phyloP scores from a whole-genome alignment of 2,797 vertebrate species.

The Menidia menidia region DNA sequence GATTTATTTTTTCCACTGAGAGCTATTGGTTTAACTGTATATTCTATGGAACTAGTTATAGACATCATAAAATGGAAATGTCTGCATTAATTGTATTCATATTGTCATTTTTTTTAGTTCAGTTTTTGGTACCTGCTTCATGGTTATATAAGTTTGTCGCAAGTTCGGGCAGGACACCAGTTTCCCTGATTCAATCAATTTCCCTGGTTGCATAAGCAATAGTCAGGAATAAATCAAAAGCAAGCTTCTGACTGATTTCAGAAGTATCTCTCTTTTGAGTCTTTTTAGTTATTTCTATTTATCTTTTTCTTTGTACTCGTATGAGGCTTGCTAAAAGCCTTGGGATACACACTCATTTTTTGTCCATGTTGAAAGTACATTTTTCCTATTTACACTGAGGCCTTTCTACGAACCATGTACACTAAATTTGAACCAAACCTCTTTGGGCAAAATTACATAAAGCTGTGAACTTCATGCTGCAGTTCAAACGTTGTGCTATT shows the following conservation, averaged over 20 bases:
- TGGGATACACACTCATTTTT: background rate
- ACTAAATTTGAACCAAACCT: background rate
- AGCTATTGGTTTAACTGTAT: too few relatives aligned
- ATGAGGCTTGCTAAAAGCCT: background rate
- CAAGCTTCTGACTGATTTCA: background rate
- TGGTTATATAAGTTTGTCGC: too few relatives aligned
- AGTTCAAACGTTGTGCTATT: background rate
- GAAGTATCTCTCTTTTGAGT: background rate
- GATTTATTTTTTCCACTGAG: too few relatives aligned
- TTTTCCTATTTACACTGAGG: background rate
- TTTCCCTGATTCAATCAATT: too few relatives aligned
- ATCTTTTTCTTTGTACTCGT: background rate
- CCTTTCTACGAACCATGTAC: background rate
- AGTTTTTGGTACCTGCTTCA: too few relatives aligned
- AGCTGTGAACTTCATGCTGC: background rate
- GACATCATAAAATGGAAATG: too few relatives aligned
- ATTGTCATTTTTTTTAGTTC: too few relatives aligned
- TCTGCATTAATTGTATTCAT: too few relatives aligned
- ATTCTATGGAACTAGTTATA: too few relatives aligned
- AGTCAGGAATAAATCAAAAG: too few relatives aligned
- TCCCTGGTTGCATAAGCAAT: too few relatives aligned
- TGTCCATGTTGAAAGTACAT: background rate
- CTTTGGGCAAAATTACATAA: background rate
- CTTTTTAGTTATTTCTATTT: constrained; percentile 2
- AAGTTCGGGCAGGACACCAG: too few relatives aligned